phyloP scores from a whole-genome alignment of 2,113 vertebrate genomes.

The Amphilophus citrinellus region DNA sequence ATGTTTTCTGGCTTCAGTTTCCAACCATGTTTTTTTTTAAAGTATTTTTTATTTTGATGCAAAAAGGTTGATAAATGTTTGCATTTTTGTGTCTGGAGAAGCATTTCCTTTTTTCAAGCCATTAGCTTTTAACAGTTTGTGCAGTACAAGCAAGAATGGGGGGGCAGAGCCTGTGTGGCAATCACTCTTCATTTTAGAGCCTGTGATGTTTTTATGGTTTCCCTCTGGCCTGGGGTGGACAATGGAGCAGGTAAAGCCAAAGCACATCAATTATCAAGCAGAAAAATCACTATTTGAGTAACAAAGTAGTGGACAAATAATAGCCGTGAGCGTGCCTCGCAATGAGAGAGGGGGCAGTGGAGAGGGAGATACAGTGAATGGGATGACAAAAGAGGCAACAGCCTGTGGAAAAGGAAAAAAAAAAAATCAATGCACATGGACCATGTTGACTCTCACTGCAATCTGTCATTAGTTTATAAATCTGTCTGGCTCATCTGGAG shows the following conservation, averaged over 20 bases:
- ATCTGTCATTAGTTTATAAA: slow-evolving; percentile 68
- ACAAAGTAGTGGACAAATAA: slow-evolving; percentile 60
- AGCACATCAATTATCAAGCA: slow-evolving; percentile 60
- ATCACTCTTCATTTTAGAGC: slow-evolving; percentile 48
- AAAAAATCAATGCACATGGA: slow-evolving; percentile 62
- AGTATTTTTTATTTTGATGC: no score
- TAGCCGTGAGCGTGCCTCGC: slow-evolving; percentile 38
- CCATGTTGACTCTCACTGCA: slow-evolving; percentile 47
- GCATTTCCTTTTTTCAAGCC: not conserved
- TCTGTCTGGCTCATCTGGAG: slow-evolving; percentile 25
- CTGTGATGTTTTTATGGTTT: slow-evolving; percentile 52
- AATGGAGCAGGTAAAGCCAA: slow-evolving; percentile 28
- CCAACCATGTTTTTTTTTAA: not conserved
- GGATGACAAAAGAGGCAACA: slow-evolving; percentile 51
- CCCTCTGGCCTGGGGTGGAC: slow-evolving; percentile 12
- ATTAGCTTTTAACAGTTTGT: slow-evolving; percentile 18
- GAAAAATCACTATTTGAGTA: slow-evolving; percentile 57
- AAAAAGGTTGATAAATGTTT: not conserved
- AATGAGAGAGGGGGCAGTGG: slow-evolving; percentile 36
- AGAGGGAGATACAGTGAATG: slow-evolving; percentile 32
- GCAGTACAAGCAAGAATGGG: not conserved
- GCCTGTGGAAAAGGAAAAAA: not conserved
- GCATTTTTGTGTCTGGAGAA: slow-evolving; percentile 3
- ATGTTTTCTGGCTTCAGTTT: not conserved
- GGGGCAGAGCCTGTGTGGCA: not conserved